Evolutionary conservation across 2,888 invertebrate genomes (phyloP).

Genomic region (Drosophila siamana): DNA sequence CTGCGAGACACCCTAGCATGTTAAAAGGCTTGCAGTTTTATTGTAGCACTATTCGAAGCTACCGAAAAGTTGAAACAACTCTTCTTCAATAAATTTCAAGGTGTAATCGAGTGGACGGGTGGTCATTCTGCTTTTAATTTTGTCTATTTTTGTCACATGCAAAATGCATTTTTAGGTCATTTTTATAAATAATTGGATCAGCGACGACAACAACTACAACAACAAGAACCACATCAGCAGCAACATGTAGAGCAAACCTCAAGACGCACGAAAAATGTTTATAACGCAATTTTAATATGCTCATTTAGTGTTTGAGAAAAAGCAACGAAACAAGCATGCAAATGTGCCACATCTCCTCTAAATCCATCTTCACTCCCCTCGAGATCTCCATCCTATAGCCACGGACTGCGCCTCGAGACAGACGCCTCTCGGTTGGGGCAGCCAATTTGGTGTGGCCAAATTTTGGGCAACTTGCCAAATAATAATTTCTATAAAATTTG

Average conservation of each 20-base stretch:
- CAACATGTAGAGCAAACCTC: conserved; percentile 11
- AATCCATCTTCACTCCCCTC: background rate
- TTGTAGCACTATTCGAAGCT: too few species aligned
- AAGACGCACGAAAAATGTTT: conserved; percentile 36
- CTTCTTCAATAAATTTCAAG: conserved; percentile 1
- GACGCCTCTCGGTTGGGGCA: conserved; percentile 25
- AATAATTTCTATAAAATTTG: conserved; percentile 64
- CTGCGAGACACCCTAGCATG: background rate
- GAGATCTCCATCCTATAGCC: too few species aligned
- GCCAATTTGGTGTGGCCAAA: conserved; percentile 38
- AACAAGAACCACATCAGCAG: conserved; percentile 20
- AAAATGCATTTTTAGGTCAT: conserved; percentile 77
- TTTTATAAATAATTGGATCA: conserved; percentile 62
- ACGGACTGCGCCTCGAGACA: conserved; percentile 8
- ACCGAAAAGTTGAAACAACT: background rate
- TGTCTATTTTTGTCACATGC: conserved; percentile 45
- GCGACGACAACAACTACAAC: conserved; percentile 27
- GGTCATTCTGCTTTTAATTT: conserved; percentile 22
- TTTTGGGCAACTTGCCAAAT: conserved; percentile 62
- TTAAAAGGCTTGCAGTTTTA: background rate
- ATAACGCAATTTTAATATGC: conserved; percentile 60
- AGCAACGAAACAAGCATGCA: conserved; percentile 35
- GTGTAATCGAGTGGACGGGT: conserved; percentile 3
- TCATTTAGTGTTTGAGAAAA: conserved; percentile 48
- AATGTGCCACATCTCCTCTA: conserved; percentile 19